Evolutionary conservation across 1,140 invertebrate genomes (phyloP), one percentile per base, ranked within the genome.

Genomic region (Amphibalanus amphitrite): DNA sequence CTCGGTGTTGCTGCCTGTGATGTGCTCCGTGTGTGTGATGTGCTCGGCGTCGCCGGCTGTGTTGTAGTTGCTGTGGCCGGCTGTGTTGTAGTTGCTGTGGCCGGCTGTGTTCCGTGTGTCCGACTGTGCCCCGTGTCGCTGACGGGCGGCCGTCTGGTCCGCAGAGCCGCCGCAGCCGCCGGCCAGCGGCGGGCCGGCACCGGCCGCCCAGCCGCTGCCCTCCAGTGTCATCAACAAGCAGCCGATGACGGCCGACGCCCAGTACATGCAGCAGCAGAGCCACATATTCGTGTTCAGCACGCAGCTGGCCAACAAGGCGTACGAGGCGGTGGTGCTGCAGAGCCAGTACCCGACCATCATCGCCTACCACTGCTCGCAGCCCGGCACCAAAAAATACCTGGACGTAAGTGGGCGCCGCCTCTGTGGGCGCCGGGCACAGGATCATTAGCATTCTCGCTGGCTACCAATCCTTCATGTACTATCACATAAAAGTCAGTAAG

Each of bases 231-330:
- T 69, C 67, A 47, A 71, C 70, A 71, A 73, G 72, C 69, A 68
- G 68, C 65, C 65, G 28, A 67, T 67, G 65, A 89, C 86, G 75
- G 88, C 87, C 85, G 89, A 86, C 77, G 86, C 88, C 74, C 87
- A 91, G 78, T 91, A 90, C 76, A 90, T 91, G 90, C 93, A 96
- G 82, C 94, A 97, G 79, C 93, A 96, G 81, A 97, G 91, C 83
- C 94, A 97, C 81, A 94, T 98, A 78, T 98, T 96, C 86, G 95
- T 98, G 70, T 98, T 98, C 83, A 93, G 92, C 20, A 97, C 95
- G 0, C 82, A 87, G 74, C 80, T 97, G 78, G 95, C 95, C 0
- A 98, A 98, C 81, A 90, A 94, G 78, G 93, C 92, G 23, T 93
- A 95, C 0, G 94, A 97, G 76, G 86, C 91, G 10, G 93, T 97